A percentile compares a stretch with the other conserved stretches of the same genome.
Conservation (phyloP, 2,113 vertebrate genomes). For the Petromus typicus region DNA sequence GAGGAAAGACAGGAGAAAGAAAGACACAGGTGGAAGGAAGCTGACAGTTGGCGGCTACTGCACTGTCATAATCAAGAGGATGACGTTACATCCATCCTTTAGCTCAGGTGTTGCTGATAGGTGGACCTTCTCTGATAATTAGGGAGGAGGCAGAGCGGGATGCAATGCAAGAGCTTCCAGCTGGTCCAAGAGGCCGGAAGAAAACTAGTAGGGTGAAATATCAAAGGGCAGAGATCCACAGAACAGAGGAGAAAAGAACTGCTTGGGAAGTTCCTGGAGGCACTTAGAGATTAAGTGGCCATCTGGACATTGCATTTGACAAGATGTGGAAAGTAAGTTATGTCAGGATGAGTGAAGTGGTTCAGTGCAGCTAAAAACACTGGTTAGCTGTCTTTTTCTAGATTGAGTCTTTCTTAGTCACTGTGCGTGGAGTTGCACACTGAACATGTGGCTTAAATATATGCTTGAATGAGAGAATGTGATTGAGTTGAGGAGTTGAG, state of each 20-base stretch:
- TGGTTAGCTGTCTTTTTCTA: background rate
- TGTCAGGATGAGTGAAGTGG: too few species aligned
- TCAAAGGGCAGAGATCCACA: background rate
- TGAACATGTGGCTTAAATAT: rapidly evolving
- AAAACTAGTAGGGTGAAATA: background rate
- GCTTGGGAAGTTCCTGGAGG: background rate
- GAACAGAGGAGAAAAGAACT: background rate
- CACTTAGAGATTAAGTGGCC: background rate
- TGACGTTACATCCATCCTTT: rapidly evolving
- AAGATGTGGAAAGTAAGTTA: background rate
- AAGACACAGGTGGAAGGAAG: background rate
- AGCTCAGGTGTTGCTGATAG: background rate
- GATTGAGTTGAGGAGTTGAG: background rate
- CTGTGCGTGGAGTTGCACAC: background rate
- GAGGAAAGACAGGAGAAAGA: background rate
- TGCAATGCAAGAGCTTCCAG: background rate
- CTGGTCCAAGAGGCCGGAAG: background rate
- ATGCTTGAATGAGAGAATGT: background rate
- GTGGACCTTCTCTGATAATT: background rate
- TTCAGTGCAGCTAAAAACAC: background rate
- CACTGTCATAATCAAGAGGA: background rate
- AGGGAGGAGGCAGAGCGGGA: background rate
- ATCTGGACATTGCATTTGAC: background rate
- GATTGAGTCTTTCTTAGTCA: background rate
- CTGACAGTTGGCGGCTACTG: background rate